Conservation (phyloP, 2,113 vertebrate species). For the Ursus arctos region DNA sequence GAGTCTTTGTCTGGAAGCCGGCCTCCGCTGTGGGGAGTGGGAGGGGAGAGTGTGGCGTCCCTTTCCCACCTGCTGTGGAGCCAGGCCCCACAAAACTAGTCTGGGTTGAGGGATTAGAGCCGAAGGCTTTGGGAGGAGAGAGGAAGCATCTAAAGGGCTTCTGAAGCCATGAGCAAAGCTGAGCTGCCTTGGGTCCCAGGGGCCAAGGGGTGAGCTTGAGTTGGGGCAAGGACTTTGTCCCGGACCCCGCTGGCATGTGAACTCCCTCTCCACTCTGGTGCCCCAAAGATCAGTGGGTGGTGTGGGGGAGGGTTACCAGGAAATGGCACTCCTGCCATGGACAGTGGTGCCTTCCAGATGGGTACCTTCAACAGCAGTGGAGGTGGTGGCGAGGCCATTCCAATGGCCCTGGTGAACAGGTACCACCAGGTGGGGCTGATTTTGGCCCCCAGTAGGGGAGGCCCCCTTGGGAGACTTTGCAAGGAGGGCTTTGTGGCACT, state of each 20-base stretch:
- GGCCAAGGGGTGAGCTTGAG: neutral
- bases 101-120: neutral
- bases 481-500: neutral
- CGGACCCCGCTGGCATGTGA: neutral
- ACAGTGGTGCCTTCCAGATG: neutral
- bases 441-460: neutral
- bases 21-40: accelerated
- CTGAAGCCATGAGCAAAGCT: neutral
- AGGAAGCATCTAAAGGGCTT: neutral
- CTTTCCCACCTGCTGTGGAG: neutral
- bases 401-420: neutral
- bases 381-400: neutral
- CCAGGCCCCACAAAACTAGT: neutral
- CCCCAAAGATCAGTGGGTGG: neutral
- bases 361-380: neutral
- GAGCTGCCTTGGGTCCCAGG: neutral
- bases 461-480: neutral
- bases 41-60: neutral
- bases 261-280: neutral
- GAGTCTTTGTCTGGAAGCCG: neutral
- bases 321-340: neutral
- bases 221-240: neutral
- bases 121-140: neutral
- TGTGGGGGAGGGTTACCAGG: neutral
- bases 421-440: neutral